phyloP scores from a whole-genome alignment of 2,113 vertebrate species.

The Sebastes schlegelii region DNA sequence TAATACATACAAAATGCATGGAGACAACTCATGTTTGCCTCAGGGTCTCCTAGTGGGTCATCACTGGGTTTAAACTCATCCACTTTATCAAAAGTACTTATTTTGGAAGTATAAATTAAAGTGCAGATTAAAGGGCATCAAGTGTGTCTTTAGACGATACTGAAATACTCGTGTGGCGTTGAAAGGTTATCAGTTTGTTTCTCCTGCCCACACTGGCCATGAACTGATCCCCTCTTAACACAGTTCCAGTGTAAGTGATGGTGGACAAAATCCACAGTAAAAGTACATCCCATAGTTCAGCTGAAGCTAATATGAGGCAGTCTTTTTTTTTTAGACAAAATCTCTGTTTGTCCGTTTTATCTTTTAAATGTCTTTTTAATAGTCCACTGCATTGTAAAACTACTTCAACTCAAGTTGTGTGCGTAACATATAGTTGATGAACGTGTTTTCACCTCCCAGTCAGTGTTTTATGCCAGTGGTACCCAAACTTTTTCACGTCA shows the following conservation, averaged over 20 bases:
- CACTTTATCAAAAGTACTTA: not conserved
- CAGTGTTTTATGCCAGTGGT: not conserved
- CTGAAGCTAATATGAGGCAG: too few relatives aligned
- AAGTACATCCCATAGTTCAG: not conserved
- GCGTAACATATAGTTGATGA: not conserved
- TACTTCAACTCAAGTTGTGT: not conserved
- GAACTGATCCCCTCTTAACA: not conserved
- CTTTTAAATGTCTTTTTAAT: not conserved
- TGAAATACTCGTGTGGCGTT: not conserved
- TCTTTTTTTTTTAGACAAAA: not conserved
- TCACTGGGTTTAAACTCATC: not conserved
- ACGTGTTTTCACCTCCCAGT: not conserved
- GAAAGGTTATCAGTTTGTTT: not conserved
- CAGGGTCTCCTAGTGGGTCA: not conserved
- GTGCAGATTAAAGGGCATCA: not conserved
- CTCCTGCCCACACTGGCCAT: not conserved
- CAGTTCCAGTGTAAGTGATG: not conserved
- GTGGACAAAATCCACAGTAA: not conserved
- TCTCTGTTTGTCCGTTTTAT: not conserved
- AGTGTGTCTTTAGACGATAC: too few relatives aligned
- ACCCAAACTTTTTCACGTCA: too few relatives aligned
- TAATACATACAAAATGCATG: not conserved
- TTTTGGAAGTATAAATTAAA: slow-evolving; percentile 7
- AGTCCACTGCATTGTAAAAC: not conserved
- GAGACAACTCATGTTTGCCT: not conserved